These are phyloP conservation scores for Aporrectodea caliginosa DNA, from an alignment of 1,140 invertebrate genomes.

Conservation along the genomic window DNA sequence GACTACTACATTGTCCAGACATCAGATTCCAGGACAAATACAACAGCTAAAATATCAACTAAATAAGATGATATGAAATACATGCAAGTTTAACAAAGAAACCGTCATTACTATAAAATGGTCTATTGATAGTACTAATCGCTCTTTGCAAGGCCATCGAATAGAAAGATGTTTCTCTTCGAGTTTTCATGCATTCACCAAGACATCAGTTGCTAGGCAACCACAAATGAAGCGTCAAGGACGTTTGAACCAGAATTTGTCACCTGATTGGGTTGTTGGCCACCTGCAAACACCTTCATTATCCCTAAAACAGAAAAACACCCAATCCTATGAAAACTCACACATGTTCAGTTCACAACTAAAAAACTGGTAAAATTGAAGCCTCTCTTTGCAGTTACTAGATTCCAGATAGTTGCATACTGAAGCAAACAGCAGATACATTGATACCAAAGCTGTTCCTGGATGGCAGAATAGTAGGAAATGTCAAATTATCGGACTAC, in stretches of 20 bases:
- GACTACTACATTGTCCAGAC: no score
- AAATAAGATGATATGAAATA: no score
- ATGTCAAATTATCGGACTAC: no score
- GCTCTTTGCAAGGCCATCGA: no score
- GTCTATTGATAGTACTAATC: no score
- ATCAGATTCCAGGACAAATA: no score
- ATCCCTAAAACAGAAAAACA: background rate
- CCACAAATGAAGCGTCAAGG: background rate
- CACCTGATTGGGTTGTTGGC: background rate
- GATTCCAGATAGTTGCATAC: background rate
- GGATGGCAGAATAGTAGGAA: background rate
- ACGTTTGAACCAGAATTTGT: background rate
- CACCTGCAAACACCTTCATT: background rate
- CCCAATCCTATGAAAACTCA: background rate
- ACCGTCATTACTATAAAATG: no score
- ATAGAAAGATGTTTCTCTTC: no score
- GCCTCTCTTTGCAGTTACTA: background rate
- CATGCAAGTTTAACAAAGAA: no score
- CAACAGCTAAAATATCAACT: no score
- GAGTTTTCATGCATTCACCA: no score
- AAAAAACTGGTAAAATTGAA: background rate
- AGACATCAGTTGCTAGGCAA: no score
- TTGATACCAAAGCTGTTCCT: background rate
- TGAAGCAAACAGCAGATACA: background rate
- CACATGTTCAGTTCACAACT: background rate